These are phyloP conservation scores for Cynopterus brachyotis DNA, from an alignment of 2,113 vertebrate genomes.

Conservation along the genomic window DNA sequence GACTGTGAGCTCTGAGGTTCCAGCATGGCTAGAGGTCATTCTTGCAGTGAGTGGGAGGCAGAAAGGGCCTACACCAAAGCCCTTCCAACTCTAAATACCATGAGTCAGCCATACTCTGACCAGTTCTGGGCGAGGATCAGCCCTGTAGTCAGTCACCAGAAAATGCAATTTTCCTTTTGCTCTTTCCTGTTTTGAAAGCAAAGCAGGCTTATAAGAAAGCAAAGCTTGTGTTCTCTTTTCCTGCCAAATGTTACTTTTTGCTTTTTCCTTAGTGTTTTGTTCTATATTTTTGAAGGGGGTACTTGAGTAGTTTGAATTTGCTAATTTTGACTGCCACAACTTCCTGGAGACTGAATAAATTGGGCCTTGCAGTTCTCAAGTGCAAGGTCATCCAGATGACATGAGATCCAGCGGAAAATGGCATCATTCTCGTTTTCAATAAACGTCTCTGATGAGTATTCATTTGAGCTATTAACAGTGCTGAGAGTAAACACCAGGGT, in stretches of 20 bases:
- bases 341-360: constrained; percentile 22
- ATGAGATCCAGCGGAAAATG: background rate
- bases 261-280: background rate
- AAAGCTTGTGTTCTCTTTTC: background rate
- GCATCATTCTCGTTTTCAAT: background rate
- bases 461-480: background rate
- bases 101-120: background rate
- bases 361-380: background rate
- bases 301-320: background rate
- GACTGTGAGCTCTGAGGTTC: background rate
- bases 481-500: constrained; percentile 42
- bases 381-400: constrained; percentile 5
- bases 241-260: background rate
- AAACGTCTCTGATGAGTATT: constrained; percentile 3
- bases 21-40: background rate
- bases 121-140: background rate
- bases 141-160: background rate
- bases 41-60: background rate
- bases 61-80: background rate
- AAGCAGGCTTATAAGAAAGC: background rate
- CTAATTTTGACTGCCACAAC: background rate
- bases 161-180: background rate
- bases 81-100: background rate
- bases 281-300: background rate
- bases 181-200: background rate